Conservation (phyloP, 2,797 vertebrate species). For the Phrynocephalus guinanensis region DNA sequence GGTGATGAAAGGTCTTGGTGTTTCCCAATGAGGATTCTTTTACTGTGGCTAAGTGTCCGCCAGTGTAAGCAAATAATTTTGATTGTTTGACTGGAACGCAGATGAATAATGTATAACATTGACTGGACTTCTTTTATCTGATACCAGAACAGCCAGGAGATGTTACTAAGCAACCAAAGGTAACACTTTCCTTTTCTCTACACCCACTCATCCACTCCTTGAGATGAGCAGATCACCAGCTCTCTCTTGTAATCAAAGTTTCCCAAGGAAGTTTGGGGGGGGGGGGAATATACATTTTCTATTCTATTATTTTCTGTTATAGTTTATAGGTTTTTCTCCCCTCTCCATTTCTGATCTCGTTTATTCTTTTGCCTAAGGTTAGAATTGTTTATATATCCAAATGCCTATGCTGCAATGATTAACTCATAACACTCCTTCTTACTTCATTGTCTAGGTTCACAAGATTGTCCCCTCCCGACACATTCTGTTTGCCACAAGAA, state of each 20-base stretch:
- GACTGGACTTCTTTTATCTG: slow-evolving; percentile 81
- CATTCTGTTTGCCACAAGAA: slow-evolving; percentile 41
- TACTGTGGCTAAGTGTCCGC: slow-evolving; percentile 75
- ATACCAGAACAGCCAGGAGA: slow-evolving; percentile 80
- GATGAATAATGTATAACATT: slow-evolving; percentile 83
- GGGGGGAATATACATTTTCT: background rate
- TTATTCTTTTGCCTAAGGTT: slow-evolving; percentile 31
- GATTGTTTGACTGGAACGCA: slow-evolving; percentile 79
- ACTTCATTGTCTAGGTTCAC: slow-evolving; percentile 64
- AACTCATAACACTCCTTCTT: slow-evolving; percentile 39
- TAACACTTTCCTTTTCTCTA: slow-evolving; percentile 78
- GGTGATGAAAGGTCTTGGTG: slow-evolving; percentile 62
- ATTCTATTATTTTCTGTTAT: slow-evolving; percentile 43
- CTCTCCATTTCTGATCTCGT: background rate
- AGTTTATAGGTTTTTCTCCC: slow-evolving; percentile 44
- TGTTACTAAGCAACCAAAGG: slow-evolving; percentile 85
- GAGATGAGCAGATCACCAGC: slow-evolving; percentile 71
- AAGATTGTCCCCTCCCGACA: slow-evolving; percentile 37
- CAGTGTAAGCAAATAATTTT: slow-evolving; percentile 80
- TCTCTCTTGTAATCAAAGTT: slow-evolving; percentile 76
- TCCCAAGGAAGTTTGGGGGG: slow-evolving; percentile 34
- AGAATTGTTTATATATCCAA: slow-evolving; percentile 38
- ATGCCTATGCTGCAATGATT: slow-evolving; percentile 42
- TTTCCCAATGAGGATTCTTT: slow-evolving; percentile 72
- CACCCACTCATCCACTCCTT: slow-evolving; percentile 71